Evolutionary conservation across 2,888 invertebrate species (phyloP).

Genomic region (Gibbula magus): DNA sequence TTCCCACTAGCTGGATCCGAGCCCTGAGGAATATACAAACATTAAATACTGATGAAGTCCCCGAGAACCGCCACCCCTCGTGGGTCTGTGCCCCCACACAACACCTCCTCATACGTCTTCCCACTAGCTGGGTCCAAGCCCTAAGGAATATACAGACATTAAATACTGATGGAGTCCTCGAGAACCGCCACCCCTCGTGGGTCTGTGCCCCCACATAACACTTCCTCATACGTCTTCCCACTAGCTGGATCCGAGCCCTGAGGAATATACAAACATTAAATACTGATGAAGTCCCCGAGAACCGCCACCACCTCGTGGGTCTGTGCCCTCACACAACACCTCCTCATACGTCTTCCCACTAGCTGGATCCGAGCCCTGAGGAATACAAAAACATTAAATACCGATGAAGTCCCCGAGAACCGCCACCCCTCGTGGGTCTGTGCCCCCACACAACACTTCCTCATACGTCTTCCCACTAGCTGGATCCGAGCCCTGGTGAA

Average conservation of each 20-base stretch:
- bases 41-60: constrained; percentile 78
- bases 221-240: constrained; percentile 69
- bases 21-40: too few relatives aligned
- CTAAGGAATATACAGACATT: constrained; percentile 53
- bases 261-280: too few relatives aligned
- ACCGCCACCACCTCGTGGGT: constrained; percentile 69
- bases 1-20: too few relatives aligned
- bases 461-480: constrained; percentile 68
- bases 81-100: constrained; percentile 66
- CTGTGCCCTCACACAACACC: constrained; percentile 66
- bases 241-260: constrained; percentile 70
- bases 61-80: constrained; percentile 73
- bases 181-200: constrained; percentile 71
- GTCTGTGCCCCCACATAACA: constrained; percentile 66
- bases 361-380: constrained; percentile 68
- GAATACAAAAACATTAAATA: too few relatives aligned
- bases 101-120: constrained; percentile 69
- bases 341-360: constrained; percentile 70
- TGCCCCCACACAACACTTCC: constrained; percentile 68
- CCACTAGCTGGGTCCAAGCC: constrained; percentile 68
- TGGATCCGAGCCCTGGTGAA: constrained; percentile 71
- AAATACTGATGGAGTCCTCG: constrained; percentile 77
- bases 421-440: constrained; percentile 67
- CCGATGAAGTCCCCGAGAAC: constrained; percentile 76
- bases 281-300: constrained; percentile 77